These are phyloP conservation scores for Thaleichthys pacificus DNA, from an alignment of 2,797 vertebrate genomes.

Conservation along the genomic window DNA sequence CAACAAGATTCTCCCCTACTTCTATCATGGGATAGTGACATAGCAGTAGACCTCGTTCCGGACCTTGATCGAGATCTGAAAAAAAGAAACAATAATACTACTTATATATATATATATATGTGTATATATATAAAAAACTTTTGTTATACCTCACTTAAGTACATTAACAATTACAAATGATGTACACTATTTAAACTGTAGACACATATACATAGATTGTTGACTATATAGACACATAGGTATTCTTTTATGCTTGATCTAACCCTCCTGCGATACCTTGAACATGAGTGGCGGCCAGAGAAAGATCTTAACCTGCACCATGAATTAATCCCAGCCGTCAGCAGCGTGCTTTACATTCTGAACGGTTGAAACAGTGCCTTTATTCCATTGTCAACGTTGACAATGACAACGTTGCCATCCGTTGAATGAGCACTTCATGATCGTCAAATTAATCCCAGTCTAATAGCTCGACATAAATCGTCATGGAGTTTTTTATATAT, in stretches of 20 bases:
- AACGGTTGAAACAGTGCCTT: background rate
- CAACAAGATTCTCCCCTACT: slow-evolving; percentile 73
- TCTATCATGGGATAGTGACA: slow-evolving; percentile 78
- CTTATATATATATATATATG: background rate
- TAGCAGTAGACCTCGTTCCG: slow-evolving; percentile 69
- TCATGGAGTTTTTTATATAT: no score
- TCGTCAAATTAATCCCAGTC: no score
- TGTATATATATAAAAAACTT: no score
- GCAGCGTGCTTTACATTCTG: background rate
- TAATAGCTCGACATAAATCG: no score
- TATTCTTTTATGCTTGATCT: slow-evolving; percentile 21
- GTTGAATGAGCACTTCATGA: no score
- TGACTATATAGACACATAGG: no score
- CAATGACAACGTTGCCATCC: no score
- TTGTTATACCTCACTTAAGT: no score
- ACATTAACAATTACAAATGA: no score
- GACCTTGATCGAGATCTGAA: slow-evolving; percentile 78
- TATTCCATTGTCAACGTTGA: no score
- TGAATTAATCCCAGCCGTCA: background rate
- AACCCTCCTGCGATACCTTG: slow-evolving; percentile 81
- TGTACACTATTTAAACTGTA: no score
- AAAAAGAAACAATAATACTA: background rate
- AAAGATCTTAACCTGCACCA: slow-evolving; percentile 80
- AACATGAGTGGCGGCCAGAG: slow-evolving; percentile 79
- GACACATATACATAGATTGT: background rate